A percentile compares a stretch with the other conserved stretches of the same genome.
Conservation (phyloP, 2,888 invertebrate species). For the Copidosoma aretas region DNA sequence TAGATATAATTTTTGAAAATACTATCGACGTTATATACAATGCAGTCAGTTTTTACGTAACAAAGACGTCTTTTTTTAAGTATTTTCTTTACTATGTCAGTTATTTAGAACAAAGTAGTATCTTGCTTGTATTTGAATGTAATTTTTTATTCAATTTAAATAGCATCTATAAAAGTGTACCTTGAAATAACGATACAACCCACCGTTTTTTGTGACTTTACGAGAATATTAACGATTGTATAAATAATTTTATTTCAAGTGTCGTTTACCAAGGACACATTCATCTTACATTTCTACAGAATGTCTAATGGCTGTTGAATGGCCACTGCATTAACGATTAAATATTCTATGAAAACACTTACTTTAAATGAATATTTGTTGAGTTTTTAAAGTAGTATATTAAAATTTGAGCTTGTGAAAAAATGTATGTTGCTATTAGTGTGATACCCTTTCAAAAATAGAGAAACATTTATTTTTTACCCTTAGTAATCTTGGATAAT, state of each 20-base stretch:
- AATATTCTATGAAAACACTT: conserved; percentile 19
- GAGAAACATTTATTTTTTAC: conserved; percentile 32
- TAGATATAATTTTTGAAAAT: conserved; percentile 28
- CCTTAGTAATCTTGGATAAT: conserved; percentile 28
- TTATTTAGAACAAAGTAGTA: conserved; percentile 28
- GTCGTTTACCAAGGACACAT: conserved; percentile 28
- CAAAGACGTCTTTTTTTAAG: conserved; percentile 23
- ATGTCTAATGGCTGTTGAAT: conserved; percentile 28
- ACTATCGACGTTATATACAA: conserved; percentile 24
- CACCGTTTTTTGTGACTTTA: conserved; percentile 37
- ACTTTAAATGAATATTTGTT: conserved; percentile 18
- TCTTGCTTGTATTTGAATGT: conserved; percentile 28
- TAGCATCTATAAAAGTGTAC: conserved; percentile 31
- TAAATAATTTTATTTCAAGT: conserved; percentile 27
- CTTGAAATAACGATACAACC: conserved; percentile 33
- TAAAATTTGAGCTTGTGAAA: conserved; percentile 5
- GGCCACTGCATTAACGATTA: conserved; percentile 29
- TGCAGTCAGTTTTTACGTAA: conserved; percentile 29
- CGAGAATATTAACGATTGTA: conserved; percentile 33
- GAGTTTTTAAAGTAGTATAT: conserved; percentile 4
- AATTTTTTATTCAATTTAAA: conserved; percentile 24
- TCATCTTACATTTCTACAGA: conserved; percentile 33
- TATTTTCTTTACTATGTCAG: conserved; percentile 33
- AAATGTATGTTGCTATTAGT: conserved; percentile 27
- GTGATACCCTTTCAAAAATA: conserved; percentile 20